A percentile compares a stretch with the other conserved stretches of the same genome.
These are phyloP conservation scores for Cryptotis parvus DNA, from an alignment of 2,113 vertebrate species.

Conservation along the genomic window DNA sequence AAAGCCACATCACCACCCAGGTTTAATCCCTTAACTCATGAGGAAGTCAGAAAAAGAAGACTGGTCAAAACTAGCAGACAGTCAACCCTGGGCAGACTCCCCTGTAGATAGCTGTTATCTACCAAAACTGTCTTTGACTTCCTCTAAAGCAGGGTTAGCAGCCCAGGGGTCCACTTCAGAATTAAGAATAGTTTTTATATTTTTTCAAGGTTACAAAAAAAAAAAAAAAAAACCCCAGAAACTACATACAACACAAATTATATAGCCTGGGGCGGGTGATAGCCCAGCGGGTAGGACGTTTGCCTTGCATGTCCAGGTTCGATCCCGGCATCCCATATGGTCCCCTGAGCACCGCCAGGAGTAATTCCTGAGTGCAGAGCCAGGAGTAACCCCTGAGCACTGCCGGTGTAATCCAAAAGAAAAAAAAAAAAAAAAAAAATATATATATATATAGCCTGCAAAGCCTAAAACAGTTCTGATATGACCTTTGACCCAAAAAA, in stretches of 20 bases:
- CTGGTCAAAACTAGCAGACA: neutral
- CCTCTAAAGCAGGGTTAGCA: neutral
- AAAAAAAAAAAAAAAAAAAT: neutral
- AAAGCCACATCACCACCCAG: neutral
- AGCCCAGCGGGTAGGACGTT: too few species aligned
- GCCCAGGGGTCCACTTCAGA: neutral
- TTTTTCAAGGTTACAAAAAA: constrained; percentile 45
- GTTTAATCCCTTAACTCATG: constrained; percentile 16
- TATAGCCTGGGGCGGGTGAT: too few species aligned
- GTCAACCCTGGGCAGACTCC: constrained; percentile 40
- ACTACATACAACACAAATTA: constrained; percentile 15
- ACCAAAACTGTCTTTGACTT: constrained; percentile 13
- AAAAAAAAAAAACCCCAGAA: too few species aligned
- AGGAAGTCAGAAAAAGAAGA: constrained; percentile 65
- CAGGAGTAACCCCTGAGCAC: too few species aligned
- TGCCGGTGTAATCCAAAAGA: too few species aligned
- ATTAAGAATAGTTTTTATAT: constrained; percentile 3
- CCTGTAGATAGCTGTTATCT: constrained; percentile 40
- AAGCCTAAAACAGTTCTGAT: constrained; percentile 5
- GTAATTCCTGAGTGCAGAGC: too few species aligned
- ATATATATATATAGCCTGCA: neutral
- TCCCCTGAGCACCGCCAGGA: too few species aligned
- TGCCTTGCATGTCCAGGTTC: too few species aligned
- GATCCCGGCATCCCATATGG: too few species aligned
- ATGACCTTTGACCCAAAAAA: neutral